Evolutionary conservation across 2,113 vertebrate genomes (phyloP).

Genomic region (Uria aalge): DNA sequence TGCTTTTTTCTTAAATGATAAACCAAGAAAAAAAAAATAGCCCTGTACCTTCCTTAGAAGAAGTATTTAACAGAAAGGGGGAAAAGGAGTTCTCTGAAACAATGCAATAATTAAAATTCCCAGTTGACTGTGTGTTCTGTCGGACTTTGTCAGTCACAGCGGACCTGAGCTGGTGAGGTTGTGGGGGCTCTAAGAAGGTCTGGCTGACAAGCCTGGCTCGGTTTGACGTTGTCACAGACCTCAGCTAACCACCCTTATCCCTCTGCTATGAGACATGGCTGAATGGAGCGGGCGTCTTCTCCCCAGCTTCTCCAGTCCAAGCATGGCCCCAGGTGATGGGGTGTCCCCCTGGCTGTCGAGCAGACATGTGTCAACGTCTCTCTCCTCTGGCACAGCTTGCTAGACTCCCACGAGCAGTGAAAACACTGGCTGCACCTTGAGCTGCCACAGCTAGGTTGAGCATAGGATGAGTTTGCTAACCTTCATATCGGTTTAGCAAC

Average conservation of each 20-base stretch:
- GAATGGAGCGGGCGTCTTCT: neutral
- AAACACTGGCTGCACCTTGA: neutral
- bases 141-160: neutral
- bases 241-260: neutral
- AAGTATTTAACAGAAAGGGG: neutral
- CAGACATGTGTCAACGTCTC: neutral
- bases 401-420: fast-evolving
- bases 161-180: neutral
- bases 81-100: neutral
- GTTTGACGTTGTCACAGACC: neutral
- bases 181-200: neutral
- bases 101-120: neutral
- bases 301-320: neutral
- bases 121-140: neutral
- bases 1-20: neutral
- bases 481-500: neutral
- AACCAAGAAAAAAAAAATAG: neutral
- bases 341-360: neutral
- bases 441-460: neutral
- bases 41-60: neutral
- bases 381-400: fast-evolving
- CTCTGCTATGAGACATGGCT: neutral
- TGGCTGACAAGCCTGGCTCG: neutral
- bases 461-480: neutral
- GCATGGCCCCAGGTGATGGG: fast-evolving